These are phyloP conservation scores for Eupithecia subfuscata DNA, from an alignment of 2,888 invertebrate species.

Conservation along the genomic window DNA sequence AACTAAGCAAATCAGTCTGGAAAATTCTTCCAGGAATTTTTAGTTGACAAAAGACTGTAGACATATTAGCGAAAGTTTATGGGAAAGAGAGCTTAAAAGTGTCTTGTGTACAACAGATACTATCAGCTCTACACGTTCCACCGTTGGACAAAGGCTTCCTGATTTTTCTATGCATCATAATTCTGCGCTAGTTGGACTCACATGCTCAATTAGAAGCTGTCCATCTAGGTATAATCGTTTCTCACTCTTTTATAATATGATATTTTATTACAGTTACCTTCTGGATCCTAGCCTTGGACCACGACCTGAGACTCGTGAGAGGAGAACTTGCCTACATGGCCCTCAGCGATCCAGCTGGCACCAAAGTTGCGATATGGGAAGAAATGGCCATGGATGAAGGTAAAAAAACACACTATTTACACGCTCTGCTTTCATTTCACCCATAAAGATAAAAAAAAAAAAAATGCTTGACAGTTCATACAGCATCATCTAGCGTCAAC, in stretches of 20 bases:
- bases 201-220: neutral
- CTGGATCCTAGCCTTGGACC: conserved; percentile 87
- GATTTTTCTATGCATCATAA: neutral
- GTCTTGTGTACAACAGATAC: neutral
- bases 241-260: neutral
- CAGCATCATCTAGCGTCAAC: too few species aligned
- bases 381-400: conserved; percentile 86
- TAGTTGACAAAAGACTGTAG: neutral
- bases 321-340: conserved; percentile 85
- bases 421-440: neutral
- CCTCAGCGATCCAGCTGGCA: conserved; percentile 85
- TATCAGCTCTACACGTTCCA: neutral
- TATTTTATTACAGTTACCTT: conserved; percentile 85
- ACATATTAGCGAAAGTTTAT: neutral
- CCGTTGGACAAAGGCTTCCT: neutral
- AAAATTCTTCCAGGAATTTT: neutral
- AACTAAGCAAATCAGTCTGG: conserved; percentile 6
- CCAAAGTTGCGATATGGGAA: conserved; percentile 87
- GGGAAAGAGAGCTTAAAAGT: neutral
- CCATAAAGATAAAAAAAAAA: neutral
- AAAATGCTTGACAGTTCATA: too few species aligned
- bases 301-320: conserved; percentile 84
- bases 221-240: neutral
- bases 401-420: conserved; percentile 51
- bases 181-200: neutral